These are phyloP conservation scores for Ophion slaviceki DNA, from an alignment of 2,888 invertebrate species.

Conservation along the genomic window DNA sequence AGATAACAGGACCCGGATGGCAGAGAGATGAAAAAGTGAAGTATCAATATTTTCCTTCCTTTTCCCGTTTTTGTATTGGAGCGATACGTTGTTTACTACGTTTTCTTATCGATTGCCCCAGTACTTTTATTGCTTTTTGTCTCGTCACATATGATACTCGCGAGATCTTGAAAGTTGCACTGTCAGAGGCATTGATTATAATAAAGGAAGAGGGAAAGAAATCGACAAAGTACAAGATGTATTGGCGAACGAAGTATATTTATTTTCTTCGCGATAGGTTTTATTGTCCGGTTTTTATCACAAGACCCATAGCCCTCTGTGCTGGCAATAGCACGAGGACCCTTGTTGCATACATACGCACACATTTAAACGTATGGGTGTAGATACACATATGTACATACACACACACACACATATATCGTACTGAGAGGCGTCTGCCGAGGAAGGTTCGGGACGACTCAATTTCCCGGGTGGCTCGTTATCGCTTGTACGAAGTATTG, in stretches of 20 bases:
- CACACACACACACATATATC: constrained; percentile 13
- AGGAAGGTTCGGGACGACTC: constrained; percentile 48
- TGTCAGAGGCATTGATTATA: constrained; percentile 48
- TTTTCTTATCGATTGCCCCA: background rate
- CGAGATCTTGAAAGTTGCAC: constrained; percentile 13
- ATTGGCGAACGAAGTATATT: constrained; percentile 47
- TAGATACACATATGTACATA: background rate
- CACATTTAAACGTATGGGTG: background rate
- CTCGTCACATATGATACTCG: background rate
- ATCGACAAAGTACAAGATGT: constrained; percentile 41
- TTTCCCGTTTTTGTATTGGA: background rate
- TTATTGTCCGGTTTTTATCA: constrained; percentile 63
- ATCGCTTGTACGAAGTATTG: constrained; percentile 65
- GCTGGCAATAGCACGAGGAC: constrained; percentile 31
- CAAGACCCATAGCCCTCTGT: constrained; percentile 35
- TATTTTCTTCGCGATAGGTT: constrained; percentile 51
- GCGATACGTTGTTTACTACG: no score
- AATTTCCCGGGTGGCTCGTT: constrained; percentile 69
- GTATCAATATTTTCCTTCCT: constrained; percentile 41
- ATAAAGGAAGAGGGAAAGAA: constrained; percentile 23
- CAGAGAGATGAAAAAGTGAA: constrained; percentile 21
- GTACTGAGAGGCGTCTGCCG: constrained; percentile 5
- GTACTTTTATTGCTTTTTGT: constrained; percentile 2
- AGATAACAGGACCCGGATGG: constrained; percentile 4
- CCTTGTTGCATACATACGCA: constrained; percentile 16